Evolutionary conservation across 1,140 invertebrate genomes (phyloP), one percentile per base, ranked within the genome.

Genomic region (Drosophila lacteicornis): DNA sequence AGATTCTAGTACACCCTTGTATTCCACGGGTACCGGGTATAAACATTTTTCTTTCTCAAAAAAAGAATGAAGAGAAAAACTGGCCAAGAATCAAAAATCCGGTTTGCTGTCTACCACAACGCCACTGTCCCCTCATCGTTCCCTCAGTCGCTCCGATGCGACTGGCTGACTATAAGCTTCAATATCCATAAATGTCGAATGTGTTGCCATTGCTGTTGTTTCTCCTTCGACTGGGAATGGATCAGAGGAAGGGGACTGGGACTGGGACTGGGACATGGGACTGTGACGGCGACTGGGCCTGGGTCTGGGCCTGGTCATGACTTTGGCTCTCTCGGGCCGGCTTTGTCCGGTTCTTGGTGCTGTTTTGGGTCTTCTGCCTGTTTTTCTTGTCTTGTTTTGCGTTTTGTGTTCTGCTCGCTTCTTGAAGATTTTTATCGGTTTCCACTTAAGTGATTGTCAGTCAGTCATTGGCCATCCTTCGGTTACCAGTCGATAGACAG

Each of bases 381-480:
- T 53, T 42, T 45, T 11, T 63, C 40, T 60, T 75, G 49, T 58
- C 60, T 65, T 59, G 55, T 56, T 56, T 56, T 40, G 36, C 33
- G 58, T 78, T 73, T 47, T 61, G 77, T 55, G 59, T 62, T 66
- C 38, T 53, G 50, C 53, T 69, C 58, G 36, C 40, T 80, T 74
- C 68, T 74, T 83, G 60, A 82, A 90, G 85, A 90, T 90, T 90
- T 91, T 91, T 90, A 90, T 90, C 86, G 86, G 81, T 90, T 90
- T 90, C 85, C 81, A 91, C 85, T 90, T 90, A 90, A 90, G 85
- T 90, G 85, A 90, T 90, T 90, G 85, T 90, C 85, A 90, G 85
- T 91, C 86, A 85, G 86, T 90, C 86, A 82, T 85, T 82, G 81
- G 75, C 75, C 69, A 68, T 67, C 73, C 74, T 66, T 47, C 43